Conservation (phyloP, 30 jellyfish, hydroid and myxozoan species). For the Turritopsis rubra region DNA sequence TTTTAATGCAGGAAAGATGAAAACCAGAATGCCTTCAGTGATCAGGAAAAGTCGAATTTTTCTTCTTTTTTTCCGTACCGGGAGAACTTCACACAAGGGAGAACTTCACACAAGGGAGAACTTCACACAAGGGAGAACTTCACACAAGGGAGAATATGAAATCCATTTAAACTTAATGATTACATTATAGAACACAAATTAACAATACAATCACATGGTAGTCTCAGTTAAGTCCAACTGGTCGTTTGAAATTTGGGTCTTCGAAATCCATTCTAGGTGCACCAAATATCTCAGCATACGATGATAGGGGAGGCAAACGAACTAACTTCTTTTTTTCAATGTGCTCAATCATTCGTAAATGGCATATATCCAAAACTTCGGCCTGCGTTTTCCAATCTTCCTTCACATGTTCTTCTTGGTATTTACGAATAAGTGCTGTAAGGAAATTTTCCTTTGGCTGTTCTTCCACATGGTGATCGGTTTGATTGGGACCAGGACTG, state of each 20-base stretch:
- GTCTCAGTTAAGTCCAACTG: neutral
- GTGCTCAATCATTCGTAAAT: constrained; percentile 11
- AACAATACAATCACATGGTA: neutral
- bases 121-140: too few relatives aligned
- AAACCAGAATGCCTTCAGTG: too few relatives aligned
- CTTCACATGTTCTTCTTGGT: neutral
- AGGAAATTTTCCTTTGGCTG: constrained; percentile 10
- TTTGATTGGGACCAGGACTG: constrained; percentile 10
- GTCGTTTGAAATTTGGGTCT: neutral
- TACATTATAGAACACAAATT: neutral
- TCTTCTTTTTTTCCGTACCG: too few relatives aligned
- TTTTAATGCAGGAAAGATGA: too few relatives aligned
- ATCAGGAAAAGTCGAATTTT: too few relatives aligned
- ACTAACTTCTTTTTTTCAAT: constrained; percentile 11
- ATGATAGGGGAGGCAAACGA: neutral
- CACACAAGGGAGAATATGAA: too few relatives aligned
- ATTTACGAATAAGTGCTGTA: constrained; percentile 18
- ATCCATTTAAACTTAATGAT: neutral
- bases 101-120: too few relatives aligned
- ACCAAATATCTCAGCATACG: neutral
- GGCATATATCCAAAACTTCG: neutral
- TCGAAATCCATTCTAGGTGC: neutral
- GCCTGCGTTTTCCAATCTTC: constrained; percentile 5
- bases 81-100: too few relatives aligned
- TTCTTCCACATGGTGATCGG: neutral